phyloP scores from a whole-genome alignment of 2,797 vertebrate species.

The Coccyzus lansbergi region DNA sequence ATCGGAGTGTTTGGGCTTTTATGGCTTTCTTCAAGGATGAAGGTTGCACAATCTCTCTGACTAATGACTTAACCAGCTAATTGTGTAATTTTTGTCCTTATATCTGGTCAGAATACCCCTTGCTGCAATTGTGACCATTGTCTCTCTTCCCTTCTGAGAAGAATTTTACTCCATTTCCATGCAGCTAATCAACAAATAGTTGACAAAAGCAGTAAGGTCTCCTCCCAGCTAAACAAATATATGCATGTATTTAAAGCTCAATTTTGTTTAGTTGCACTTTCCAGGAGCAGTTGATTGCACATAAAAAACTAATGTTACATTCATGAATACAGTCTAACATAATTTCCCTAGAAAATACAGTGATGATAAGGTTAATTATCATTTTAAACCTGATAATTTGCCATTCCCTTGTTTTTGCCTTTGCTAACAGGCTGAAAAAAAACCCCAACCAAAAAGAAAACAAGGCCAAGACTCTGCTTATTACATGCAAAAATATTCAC shows the following conservation, averaged over 20 bases:
- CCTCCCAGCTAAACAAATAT: not conserved
- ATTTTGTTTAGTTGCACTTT: not conserved
- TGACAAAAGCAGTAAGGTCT: not conserved
- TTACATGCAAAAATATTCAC: slow-evolving; percentile 65
- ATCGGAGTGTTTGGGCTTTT: not conserved
- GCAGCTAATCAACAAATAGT: not conserved
- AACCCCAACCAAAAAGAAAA: slow-evolving; percentile 4
- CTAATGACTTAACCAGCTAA: not conserved
- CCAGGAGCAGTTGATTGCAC: slow-evolving; percentile 10
- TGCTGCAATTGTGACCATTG: not conserved
- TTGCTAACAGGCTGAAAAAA: slow-evolving; percentile 23
- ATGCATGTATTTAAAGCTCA: not conserved
- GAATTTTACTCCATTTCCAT: not conserved
- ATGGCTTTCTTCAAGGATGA: not conserved
- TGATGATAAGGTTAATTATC: slow-evolving; percentile 62
- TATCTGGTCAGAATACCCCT: not conserved
- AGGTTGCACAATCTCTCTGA: not conserved
- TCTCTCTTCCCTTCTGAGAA: not conserved
- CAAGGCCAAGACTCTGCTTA: slow-evolving; percentile 38
- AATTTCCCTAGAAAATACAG: slow-evolving; percentile 57
- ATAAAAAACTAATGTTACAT: slow-evolving; percentile 30
- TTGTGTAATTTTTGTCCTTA: accelerated
- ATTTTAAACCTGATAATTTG: slow-evolving; percentile 56
- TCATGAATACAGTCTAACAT: slow-evolving; percentile 19
- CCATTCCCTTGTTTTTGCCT: slow-evolving; percentile 55